phyloP scores from a whole-genome alignment of 2,797 vertebrate species.

The Clarias pachynema region DNA sequence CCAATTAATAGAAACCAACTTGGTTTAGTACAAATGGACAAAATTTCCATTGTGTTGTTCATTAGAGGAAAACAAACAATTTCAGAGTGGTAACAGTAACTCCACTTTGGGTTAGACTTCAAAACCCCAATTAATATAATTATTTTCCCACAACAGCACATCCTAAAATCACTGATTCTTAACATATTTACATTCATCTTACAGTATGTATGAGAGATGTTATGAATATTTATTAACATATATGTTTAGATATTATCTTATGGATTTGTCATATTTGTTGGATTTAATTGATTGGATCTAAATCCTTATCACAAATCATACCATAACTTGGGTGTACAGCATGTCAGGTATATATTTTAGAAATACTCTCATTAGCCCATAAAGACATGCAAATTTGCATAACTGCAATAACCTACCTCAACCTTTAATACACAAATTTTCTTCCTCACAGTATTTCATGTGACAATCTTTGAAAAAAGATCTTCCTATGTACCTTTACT shows the following conservation, averaged over 20 bases:
- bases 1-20: background rate
- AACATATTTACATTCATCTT: background rate
- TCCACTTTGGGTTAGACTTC: background rate
- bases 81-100: background rate
- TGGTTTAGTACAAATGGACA: background rate
- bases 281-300: background rate
- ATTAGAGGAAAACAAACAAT: background rate
- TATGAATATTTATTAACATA: background rate
- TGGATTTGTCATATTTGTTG: background rate
- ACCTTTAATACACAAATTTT: slow-evolving; percentile 25
- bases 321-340: too few relatives aligned
- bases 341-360: background rate
- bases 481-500: background rate
- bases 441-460: slow-evolving; percentile 12
- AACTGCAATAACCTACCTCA: slow-evolving; percentile 34
- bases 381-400: background rate
- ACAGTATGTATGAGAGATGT: background rate
- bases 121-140: background rate
- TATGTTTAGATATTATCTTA: background rate
- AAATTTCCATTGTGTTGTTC: background rate
- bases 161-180: background rate
- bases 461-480: slow-evolving; percentile 46
- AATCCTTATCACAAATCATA: background rate
- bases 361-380: background rate
- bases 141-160: background rate